phyloP scores from a whole-genome alignment of 2,888 invertebrate species.

The Cylloceria caligata region DNA sequence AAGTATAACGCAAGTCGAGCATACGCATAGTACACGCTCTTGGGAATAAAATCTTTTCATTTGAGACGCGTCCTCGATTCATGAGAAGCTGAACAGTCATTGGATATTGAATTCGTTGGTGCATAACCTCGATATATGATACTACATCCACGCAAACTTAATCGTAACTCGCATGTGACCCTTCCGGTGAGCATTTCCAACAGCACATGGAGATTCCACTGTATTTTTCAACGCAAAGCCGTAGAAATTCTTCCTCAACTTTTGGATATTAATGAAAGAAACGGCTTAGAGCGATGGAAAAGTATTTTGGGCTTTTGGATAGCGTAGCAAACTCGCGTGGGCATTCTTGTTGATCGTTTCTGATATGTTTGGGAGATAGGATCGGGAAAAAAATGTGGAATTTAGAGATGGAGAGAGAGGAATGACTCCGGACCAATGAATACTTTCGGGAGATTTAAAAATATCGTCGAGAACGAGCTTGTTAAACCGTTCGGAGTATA shows the following conservation, averaged over 20 bases:
- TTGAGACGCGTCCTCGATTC: slow-evolving; percentile 42
- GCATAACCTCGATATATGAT: slow-evolving; percentile 57
- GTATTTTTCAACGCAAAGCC: background rate
- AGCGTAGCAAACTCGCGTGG: background rate
- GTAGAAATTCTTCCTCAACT: background rate
- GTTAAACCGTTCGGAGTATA: background rate
- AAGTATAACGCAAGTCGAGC: background rate
- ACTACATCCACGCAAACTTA: slow-evolving; percentile 44
- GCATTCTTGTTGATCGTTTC: background rate
- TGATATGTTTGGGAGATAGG: background rate
- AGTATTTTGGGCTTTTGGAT: background rate
- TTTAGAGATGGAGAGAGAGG: background rate
- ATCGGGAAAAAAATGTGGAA: background rate
- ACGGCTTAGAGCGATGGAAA: background rate
- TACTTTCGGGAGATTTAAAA: background rate
- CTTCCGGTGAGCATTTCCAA: too few species aligned
- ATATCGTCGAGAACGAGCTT: background rate
- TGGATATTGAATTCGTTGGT: slow-evolving; percentile 55
- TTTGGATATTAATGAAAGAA: background rate
- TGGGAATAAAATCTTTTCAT: slow-evolving; percentile 52
- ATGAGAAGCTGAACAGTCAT: slow-evolving; percentile 60
- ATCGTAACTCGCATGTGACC: background rate
- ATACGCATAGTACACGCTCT: too few species aligned
- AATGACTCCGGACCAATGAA: background rate
- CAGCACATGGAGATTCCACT: background rate